Evolutionary conservation across 2,797 vertebrate genomes (phyloP), one percentile per base, ranked within the genome.

Genomic region (Halcyon chelicuti): DNA sequence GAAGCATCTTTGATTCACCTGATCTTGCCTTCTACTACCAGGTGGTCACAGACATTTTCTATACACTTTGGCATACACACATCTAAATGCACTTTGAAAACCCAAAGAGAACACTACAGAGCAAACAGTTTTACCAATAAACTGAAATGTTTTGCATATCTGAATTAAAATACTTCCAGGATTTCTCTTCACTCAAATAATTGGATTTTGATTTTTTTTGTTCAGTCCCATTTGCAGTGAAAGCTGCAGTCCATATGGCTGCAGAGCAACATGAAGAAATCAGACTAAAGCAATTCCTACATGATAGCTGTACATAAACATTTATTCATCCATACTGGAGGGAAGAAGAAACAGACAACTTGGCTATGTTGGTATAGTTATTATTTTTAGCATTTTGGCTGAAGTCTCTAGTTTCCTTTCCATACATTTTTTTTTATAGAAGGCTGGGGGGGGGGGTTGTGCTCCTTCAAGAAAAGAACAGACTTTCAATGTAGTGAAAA

Each of bases 331-430:
- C 67, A 71, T 55, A 46, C 17, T 62, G 61, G 46, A 93, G 29
- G 60, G 19, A 76, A 83, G 57, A 93, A 95, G 80, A 65, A 96
- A 96, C 88, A 90, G 93, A 87, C 63, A 93, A 76, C 66, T 94
- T 94, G 71, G 90, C 91, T 90, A 29, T 60, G 21, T 71, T 79
- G 47, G 40, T 79, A 71, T 7, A 79, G 62, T 68, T 78, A 66
- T 73, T 96, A 95, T 88, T 95, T 97, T 96, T 95, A 94, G 93
- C 54, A 51, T 90, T 92, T 84, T 87, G 94, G 86, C 86, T 82
- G 68, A 93, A 78, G 83, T 18, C 21, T 80, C 49, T 66, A 11
- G 44, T 80, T 94, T 95, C 60, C 83, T 94, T 90, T 96, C 80
- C 77, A 65, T 74, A 47, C 25, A 10, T 66, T 74, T 94, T 94